Percentiles rank a stretch among this genome's conserved stretches.
phyloP scores from a whole-genome alignment of 2,797 vertebrate genomes.

The Enteromius treurensis region DNA sequence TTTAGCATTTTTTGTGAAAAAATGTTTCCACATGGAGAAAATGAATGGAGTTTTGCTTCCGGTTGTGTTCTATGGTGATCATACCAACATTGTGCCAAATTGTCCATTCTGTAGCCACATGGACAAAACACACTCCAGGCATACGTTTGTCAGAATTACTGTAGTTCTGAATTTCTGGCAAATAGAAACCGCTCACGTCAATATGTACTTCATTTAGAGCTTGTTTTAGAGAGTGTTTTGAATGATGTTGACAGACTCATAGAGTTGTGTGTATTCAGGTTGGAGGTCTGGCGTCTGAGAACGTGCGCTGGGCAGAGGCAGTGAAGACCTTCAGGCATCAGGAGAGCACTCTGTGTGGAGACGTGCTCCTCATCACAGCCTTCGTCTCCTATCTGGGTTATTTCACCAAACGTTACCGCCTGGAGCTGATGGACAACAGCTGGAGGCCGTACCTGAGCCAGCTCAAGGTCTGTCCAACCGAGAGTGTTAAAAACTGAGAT shows the following conservation, averaged over 20 bases:
- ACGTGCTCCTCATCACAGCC: slow-evolving; percentile 87
- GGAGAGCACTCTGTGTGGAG: slow-evolving; percentile 89
- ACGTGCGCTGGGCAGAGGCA: slow-evolving; percentile 90
- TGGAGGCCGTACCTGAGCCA: slow-evolving; percentile 90
- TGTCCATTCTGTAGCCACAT: neutral
- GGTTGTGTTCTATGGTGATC: too few species aligned
- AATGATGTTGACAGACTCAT: neutral
- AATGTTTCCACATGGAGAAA: neutral
- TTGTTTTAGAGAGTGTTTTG: neutral
- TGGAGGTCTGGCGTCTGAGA: slow-evolving; percentile 90
- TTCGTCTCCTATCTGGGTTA: slow-evolving; percentile 96
- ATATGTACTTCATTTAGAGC: neutral
- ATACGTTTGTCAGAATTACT: neutral
- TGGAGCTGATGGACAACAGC: slow-evolving; percentile 83
- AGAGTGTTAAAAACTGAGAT: neutral
- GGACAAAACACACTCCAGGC: neutral
- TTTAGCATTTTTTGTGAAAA: neutral
- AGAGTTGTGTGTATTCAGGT: slow-evolving; percentile 75
- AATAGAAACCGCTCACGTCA: neutral
- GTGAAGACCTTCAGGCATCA: slow-evolving; percentile 84
- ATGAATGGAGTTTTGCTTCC: neutral
- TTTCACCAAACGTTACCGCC: slow-evolving; percentile 89
- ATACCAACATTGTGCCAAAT: too few species aligned
- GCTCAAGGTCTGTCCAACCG: slow-evolving; percentile 75
- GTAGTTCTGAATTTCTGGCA: neutral